A percentile compares a stretch with the other conserved stretches of the same genome.
Conservation (phyloP, 2,797 vertebrate genomes). For the Acropternis orthonyx region DNA sequence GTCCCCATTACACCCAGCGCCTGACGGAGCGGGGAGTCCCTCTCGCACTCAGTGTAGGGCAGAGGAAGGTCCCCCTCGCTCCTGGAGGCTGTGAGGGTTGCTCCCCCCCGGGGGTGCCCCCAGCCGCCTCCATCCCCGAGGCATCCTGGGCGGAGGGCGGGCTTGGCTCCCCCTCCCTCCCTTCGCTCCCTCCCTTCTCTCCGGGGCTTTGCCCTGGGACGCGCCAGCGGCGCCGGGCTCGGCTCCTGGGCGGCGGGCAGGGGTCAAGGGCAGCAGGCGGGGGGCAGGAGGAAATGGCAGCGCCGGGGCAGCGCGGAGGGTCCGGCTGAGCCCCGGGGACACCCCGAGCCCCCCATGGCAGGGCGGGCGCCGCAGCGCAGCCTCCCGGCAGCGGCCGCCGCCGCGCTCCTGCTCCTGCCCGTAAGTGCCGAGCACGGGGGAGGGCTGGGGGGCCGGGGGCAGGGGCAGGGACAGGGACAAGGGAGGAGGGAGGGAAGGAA, state of each 20-base stretch:
- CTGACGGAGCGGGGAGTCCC: accelerated
- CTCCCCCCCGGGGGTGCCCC: neutral
- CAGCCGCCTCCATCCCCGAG: constrained; percentile 26
- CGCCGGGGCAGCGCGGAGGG: neutral
- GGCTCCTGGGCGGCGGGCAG: neutral
- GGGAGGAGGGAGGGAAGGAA: neutral
- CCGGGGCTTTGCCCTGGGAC: constrained; percentile 39
- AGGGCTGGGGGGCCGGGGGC: neutral
- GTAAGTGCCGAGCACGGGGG: constrained; percentile 58
- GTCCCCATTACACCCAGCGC: neutral
- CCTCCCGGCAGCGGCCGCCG: constrained; percentile 33
- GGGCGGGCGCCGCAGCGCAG: neutral
- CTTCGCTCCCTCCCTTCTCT: neutral
- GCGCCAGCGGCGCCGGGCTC: neutral
- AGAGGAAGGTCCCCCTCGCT: accelerated
- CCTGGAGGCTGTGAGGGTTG: neutral
- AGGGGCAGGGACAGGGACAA: neutral
- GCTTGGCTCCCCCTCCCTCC: neutral
- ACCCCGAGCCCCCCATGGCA: neutral
- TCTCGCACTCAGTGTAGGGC: accelerated
- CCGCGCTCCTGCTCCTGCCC: constrained; percentile 48
- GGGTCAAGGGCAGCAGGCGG: neutral
- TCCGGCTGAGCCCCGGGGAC: constrained; percentile 26
- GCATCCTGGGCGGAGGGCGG: constrained; percentile 40
- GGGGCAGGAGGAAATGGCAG: neutral